Percentiles rank a stretch among this genome's conserved stretches.
Evolutionary conservation across 2,797 vertebrate genomes (phyloP).

Genomic region (Cygnus olor): DNA sequence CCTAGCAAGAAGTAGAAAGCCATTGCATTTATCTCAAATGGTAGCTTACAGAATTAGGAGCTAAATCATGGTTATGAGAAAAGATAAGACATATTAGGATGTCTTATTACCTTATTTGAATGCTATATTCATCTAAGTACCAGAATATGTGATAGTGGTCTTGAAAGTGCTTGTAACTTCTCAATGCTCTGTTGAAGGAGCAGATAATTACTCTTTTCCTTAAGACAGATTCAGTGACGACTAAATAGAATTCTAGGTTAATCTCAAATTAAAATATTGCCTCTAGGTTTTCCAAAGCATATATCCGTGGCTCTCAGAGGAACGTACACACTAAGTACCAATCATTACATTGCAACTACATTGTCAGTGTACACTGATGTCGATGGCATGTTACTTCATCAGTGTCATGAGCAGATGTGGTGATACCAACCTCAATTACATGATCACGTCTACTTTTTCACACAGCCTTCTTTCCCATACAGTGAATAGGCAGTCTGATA

Average conservation of each 20-base stretch:
- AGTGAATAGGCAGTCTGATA: rapidly evolving
- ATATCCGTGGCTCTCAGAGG: background rate
- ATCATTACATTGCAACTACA: background rate
- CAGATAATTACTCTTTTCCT: slow-evolving; percentile 27
- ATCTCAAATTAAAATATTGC: slow-evolving; percentile 43
- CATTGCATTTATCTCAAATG: slow-evolving; percentile 35
- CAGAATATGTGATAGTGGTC: slow-evolving; percentile 29
- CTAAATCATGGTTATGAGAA: slow-evolving; percentile 12
- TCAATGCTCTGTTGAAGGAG: slow-evolving; percentile 1
- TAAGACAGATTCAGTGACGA: background rate
- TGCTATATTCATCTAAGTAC: slow-evolving; percentile 4
- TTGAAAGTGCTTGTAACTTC: slow-evolving; percentile 33
- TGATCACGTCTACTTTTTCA: background rate
- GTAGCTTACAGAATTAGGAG: slow-evolving; percentile 38
- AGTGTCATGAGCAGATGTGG: background rate
- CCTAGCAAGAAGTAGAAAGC: background rate
- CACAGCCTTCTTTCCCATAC: background rate
- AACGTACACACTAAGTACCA: background rate
- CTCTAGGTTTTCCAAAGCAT: background rate
- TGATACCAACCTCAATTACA: background rate
- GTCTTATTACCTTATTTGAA: slow-evolving; percentile 31
- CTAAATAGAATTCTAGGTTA: slow-evolving; percentile 21
- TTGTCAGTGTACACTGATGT: background rate
- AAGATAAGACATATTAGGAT: slow-evolving; percentile 51
- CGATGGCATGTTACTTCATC: background rate